Evolutionary conservation across 1,140 invertebrate species (phyloP), one percentile per base, ranked within the genome.

Genomic region (Chelonus insularis): DNA sequence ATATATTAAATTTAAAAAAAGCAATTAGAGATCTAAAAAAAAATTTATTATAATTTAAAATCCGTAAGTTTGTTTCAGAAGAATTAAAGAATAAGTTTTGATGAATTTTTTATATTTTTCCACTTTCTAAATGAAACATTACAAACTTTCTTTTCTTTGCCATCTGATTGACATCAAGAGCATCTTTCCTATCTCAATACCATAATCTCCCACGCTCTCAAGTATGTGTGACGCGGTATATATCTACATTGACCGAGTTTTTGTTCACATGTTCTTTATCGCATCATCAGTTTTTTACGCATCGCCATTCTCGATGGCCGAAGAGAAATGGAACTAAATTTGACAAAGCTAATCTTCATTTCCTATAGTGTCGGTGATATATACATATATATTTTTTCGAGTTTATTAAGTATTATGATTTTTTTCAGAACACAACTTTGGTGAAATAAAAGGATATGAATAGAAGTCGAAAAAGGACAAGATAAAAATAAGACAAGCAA

Each of bases 231-330:
- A 12, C n/a, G 16, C 32, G 12, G 8, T 16, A 11, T 52, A 29
- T 25, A 34, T 16, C 9, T 34, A 34, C 48, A 23, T 55, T 55
- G 52, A 55, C 52, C 52, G 52, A 55, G 52, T 55, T 55, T 48
- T 48, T 25, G 23, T 23, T 48, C 45, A 48, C 45, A 48, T n/a
- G 23, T 48, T 48, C 4, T 25, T 48, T 48, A 43, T 43, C 41
- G 41, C 41, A 43, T 43, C 41, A 43, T 43, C 41, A 16, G 41
- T 48, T 48, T 48, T 48, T 48, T 25, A 48, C 23, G n/a, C 45
- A 9, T 48, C 45, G 45, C 45, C 11, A 48, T 48, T 48, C 23
- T 48, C 14, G 16, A 43, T 16, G 16, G 41, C 41, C 41, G 12
- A 8, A 14, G 18, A 11, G 52, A 39, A 8, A 21, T 55, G 36